Conservation (phyloP, 2,113 vertebrate genomes). For the Azemiops feae region DNA sequence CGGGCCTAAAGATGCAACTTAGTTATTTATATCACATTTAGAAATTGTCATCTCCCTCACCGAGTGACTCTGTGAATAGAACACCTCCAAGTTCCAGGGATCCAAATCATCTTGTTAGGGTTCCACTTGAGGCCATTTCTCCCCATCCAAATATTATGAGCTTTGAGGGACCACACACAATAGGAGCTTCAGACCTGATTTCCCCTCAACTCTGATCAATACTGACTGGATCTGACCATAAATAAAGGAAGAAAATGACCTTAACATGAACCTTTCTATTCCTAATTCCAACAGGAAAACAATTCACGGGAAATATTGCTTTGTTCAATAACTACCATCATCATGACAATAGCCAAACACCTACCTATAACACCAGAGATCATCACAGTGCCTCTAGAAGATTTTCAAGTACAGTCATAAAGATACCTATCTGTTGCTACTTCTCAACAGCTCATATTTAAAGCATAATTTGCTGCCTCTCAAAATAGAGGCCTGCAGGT, state of each 20-base stretch:
- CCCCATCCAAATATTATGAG: not conserved
- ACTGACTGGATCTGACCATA: not conserved
- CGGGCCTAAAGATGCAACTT: not conserved
- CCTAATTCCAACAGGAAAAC: not conserved
- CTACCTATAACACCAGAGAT: not conserved
- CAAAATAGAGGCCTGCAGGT: not conserved
- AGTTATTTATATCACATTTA: too few species aligned
- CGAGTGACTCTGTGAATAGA: too few species aligned
- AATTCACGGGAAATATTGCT: not conserved
- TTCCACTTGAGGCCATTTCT: not conserved
- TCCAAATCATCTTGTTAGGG: not conserved
- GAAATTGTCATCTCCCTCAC: too few species aligned
- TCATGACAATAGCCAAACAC: not conserved
- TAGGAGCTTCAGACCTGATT: not conserved
- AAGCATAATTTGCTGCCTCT: not conserved
- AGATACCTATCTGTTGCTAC: not conserved
- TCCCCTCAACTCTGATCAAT: not conserved
- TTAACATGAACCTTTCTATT: not conserved
- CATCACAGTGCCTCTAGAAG: not conserved
- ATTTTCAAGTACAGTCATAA: not conserved
- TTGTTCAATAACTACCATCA: not conserved
- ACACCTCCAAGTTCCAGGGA: not conserved
- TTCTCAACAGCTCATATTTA: not conserved
- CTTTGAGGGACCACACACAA: not conserved
- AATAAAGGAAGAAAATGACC: not conserved